phyloP scores from a whole-genome alignment of 92 coral and sea anemone species.

The Montipora capitata region DNA sequence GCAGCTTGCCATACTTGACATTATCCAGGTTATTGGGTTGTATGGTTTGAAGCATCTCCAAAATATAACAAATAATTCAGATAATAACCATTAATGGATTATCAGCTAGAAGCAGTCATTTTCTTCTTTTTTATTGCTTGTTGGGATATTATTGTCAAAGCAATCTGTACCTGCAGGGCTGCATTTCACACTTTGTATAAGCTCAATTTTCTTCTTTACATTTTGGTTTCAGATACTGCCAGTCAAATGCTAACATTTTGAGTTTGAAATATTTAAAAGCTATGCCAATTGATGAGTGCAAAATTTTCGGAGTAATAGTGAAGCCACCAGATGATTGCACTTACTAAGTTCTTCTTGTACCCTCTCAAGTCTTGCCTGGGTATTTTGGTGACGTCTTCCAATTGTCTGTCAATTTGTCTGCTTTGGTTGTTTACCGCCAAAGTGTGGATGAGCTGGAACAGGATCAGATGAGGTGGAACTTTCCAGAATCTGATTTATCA shows the following conservation, averaged over 20 bases:
- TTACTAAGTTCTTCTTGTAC: slow-evolving; percentile 35
- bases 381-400: slow-evolving; percentile 3
- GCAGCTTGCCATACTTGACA: slow-evolving; percentile 40
- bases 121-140: slow-evolving; percentile 1
- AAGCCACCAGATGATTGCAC: slow-evolving; percentile 10
- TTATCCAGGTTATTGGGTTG: not conserved
- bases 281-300: slow-evolving; percentile 36
- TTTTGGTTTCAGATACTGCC: slow-evolving; percentile 32
- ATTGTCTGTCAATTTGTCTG: slow-evolving; percentile 1
- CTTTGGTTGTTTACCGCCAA: slow-evolving; percentile 73
- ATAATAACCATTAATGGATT: not conserved
- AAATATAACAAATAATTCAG: not conserved
- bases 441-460: slow-evolving; percentile 53
- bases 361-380: not conserved
- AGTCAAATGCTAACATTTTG: slow-evolving; percentile 16
- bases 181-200: slow-evolving; percentile 12
- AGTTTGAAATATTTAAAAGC: not conserved
- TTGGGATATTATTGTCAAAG: not conserved
- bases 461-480: not conserved
- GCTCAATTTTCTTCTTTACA: slow-evolving; percentile 17
- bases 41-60: slow-evolving; percentile 14
- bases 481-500: slow-evolving; percentile 40
- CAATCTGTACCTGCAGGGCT: slow-evolving; percentile 7
- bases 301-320: slow-evolving; percentile 17
- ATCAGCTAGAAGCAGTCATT: not conserved